Evolutionary conservation across 1,140 invertebrate genomes (phyloP), one percentile per base, ranked within the genome.

Genomic region (Drosophila littoralis): DNA sequence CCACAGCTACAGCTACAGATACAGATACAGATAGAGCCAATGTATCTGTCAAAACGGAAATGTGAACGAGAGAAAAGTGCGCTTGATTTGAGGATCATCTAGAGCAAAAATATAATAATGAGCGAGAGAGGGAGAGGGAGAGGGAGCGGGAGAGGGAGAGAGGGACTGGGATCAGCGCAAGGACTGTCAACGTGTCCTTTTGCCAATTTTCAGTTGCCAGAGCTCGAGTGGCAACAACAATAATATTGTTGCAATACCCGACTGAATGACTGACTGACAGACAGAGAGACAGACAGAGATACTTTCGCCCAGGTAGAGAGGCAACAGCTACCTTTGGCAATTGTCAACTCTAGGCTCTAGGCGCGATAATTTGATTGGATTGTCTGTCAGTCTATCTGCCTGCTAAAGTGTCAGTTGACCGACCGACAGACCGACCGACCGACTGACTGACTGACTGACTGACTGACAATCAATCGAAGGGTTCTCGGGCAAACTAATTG

Each of bases 311-410:
- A 63, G 80, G 58, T 65, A 79, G 57, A 17, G 51, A 48, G 75
- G 35, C n/a, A 22, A 22, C 8, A 48, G 66, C 10, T 33, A 65
- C 36, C 64, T 64, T n/a, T 38, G 61, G 75, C 82, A 75, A 85
- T 85, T 89, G 85, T 89, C 84, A 89, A 78, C 70, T 81, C 22
- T n/a, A n/a, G 35, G 35, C 45, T 65, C 81, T 64, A 91, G 89
- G 89, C 89, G 89, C 89, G 89, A 91, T 91, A 91, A 91, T 91
- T 91, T 91, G 89, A 91, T 91, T 91, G 89, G 89, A 91, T 91
- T 91, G 89, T 91, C 89, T 89, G 65, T 89, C 78, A 51, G 66
- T 36, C 35, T 45, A 48, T 33, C 65, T 7, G 50, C 15, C 22
- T 48, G 13, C 22, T 64, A 75, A 85, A 81, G 82, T 88, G 83